Evolutionary conservation across 2,888 invertebrate genomes (phyloP), one percentile per base, ranked within the genome.

Genomic region (Magallana nippona): DNA sequence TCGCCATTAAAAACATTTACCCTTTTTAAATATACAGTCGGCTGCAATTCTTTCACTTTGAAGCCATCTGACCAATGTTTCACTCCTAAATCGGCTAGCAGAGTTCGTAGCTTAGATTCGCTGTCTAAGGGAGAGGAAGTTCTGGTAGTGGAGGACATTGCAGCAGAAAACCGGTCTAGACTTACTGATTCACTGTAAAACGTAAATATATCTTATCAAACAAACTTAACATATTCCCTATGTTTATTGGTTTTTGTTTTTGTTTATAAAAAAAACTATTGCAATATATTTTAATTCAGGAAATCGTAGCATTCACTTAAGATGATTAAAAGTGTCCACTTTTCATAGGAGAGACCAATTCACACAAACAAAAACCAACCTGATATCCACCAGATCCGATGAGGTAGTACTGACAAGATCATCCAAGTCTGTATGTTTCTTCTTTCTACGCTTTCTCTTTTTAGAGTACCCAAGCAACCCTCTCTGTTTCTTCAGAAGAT

Each of bases 61-160:
- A 80, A 32, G 19, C 84, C 85, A 78, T 86, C 82, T 22, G 82
- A 78, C 85, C 85, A 86, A 62, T 86, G 85, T 22, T 79, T 77
- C n/a, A 86, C 78, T 10, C 82, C 82, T 78, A 84, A 83, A 44
- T 86, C 85, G 1, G 32, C 80, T 22, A 86, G 62, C 17, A 83
- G 44, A 62, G 27, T 27, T n/a, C 22, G 56, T 27, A 55, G 57
- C 15, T 79, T 79, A 1, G 56, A 19, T 15, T 27, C 13, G 13
- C 22, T 27, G 15, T 71, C 71, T 8, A 71, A 11, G 27, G 71
- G 71, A 5, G 71, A 71, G 27, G 71, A 71, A 22, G 32, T 71
- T 71, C 71, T 71, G 3, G 71, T 22, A 11, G 22, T 71, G 11
- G 71, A 80, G n/a, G 80, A 80, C 32, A 57, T 10, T n/a, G 80